Base-by-base conservation (phyloP, 2,888 invertebrate genomes). In the Achlya flavicornis region DNA sequence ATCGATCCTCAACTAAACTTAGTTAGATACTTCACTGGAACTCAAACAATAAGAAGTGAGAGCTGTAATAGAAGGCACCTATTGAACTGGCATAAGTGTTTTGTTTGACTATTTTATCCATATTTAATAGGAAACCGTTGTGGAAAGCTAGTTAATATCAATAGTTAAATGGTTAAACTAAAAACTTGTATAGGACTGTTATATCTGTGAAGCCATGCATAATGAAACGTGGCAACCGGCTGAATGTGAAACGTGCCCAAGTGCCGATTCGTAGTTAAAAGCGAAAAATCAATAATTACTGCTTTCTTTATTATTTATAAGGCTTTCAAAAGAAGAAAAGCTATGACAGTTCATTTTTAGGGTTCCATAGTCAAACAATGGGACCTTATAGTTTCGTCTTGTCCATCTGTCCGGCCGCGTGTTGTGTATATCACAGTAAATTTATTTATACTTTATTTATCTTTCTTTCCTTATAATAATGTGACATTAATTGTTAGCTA, bases 161-260 rank as follows among this genome's bases (percentile, higher is more conserved):
- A 48, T 16, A 48, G 48, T 6, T 48, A 53, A 53, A 16, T 3
- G 46, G 53, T 16, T 6, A 53, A 19, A n/a, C n/a, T n/a, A n/a
- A n/a, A n/a, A n/a, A n/a, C n/a, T n/a, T n/a, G n/a, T n/a, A n/a
- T n/a, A n/a, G n/a, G n/a, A n/a, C n/a, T n/a, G 41, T n/a, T 41
- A 60, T 41, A 60, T 60, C 12, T 5, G 26, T 43, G 5, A 60
- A 6, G 59, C 41, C 26, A 43, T 60, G 14, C 60, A 60, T 60
- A 60, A 60, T 12, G 16, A 60, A 60, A 41, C 11, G 11, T 26
- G 60, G 38, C 43, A 43, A 16, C 41, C 57, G 53, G 12, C 57
- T 19, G 35, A 41, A 41, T 41, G 41, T 41, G 41, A 19, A 38
- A 57, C 53, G 19, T 38, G 41, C n/a, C 12, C 60, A 60, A 35